phyloP scores from a whole-genome alignment of 2,888 invertebrate genomes.

The Peribatodes rhomboidaria region DNA sequence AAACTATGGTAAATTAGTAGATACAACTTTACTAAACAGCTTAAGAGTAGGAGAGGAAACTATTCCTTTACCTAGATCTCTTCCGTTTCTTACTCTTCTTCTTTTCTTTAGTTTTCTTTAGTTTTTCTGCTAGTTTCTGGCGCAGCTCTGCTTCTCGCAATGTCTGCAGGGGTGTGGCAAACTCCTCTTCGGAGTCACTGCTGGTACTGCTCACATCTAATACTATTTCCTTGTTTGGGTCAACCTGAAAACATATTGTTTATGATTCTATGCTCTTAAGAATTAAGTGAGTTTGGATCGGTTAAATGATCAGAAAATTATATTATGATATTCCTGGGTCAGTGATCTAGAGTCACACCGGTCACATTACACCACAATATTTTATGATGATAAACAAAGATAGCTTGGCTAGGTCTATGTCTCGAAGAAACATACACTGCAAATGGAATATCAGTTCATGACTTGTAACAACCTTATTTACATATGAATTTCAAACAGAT shows the following conservation, averaged over 20 bases:
- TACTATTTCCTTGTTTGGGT: conserved; percentile 96
- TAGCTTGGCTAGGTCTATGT: too few species aligned
- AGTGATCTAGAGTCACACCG: too few species aligned
- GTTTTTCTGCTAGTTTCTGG: conserved; percentile 89
- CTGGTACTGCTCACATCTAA: conserved; percentile 98
- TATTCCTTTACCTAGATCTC: conserved; percentile 62
- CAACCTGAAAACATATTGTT: too few species aligned
- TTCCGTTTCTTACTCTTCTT: conserved; percentile 78
- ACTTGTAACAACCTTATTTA: too few species aligned
- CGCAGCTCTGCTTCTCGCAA: conserved; percentile 92
- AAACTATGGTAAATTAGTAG: too few species aligned
- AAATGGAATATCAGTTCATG: neutral
- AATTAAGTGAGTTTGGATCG: too few species aligned
- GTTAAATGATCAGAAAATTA: too few species aligned
- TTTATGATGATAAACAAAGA: too few species aligned
- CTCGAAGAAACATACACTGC: too few species aligned
- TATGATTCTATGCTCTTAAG: neutral
- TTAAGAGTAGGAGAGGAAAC: neutral
- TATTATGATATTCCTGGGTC: too few species aligned
- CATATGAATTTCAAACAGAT: too few species aligned
- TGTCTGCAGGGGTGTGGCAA: conserved; percentile 93
- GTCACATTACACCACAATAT: too few species aligned
- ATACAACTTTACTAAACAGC: neutral
- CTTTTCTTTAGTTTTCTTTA: conserved; percentile 86
- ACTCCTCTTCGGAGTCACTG: conserved; percentile 94